Evolutionary conservation across 2,113 vertebrate genomes (phyloP).

Genomic region (Monopterus albus): DNA sequence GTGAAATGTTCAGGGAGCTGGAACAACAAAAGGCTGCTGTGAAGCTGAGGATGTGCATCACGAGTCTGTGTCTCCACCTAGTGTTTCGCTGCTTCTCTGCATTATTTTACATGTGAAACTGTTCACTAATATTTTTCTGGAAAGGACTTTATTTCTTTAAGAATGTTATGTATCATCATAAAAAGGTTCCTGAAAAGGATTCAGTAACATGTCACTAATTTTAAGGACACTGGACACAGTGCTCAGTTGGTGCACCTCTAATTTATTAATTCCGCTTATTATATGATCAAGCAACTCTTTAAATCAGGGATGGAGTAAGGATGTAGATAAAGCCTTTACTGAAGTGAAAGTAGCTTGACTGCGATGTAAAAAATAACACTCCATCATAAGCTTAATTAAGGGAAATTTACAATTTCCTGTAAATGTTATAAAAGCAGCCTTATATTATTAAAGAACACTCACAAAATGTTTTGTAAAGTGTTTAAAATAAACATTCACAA

Average conservation of each 20-base stretch:
- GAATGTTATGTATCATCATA: too few relatives aligned
- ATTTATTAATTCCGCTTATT: background rate
- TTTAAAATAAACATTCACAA: too few relatives aligned
- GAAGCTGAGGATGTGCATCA: background rate
- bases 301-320: too few relatives aligned
- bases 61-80: conserved; percentile 64
- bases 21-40: background rate
- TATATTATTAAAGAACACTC: background rate
- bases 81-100: conserved; percentile 38
- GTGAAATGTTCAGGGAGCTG: conserved; percentile 1
- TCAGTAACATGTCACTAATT: background rate
- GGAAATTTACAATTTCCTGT: too few relatives aligned
- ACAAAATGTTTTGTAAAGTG: too few relatives aligned
- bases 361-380: too few relatives aligned
- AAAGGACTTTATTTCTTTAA: background rate
- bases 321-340: too few relatives aligned
- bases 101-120: background rate
- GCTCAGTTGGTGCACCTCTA: background rate
- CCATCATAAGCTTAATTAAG: too few relatives aligned
- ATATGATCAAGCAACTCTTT: background rate
- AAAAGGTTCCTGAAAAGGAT: background rate
- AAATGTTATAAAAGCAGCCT: too few relatives aligned
- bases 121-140: background rate
- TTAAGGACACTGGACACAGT: background rate
- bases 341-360: too few relatives aligned